Evolutionary conservation across 1,140 invertebrate species (phyloP).

Genomic region (Diabrotica virgifera): DNA sequence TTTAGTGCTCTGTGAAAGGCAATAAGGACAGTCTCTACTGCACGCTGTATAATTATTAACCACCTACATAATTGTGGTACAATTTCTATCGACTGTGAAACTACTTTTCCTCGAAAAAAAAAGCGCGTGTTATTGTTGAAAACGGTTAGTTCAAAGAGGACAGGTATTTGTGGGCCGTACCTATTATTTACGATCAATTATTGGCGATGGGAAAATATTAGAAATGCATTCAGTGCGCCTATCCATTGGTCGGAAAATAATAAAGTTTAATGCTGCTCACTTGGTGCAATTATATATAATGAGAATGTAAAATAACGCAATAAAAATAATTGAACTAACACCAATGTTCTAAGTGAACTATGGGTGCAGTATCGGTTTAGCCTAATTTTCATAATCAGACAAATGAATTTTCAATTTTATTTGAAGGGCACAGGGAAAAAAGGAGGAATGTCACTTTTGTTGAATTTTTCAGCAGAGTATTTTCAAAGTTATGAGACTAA

Average conservation of each 20-base stretch:
- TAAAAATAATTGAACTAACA: constrained; percentile 3
- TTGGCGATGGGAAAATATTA: constrained; percentile 2
- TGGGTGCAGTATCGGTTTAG: not conserved
- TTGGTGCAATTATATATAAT: constrained; percentile 1
- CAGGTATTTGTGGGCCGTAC: not conserved
- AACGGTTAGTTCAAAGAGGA: not conserved
- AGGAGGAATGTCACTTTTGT: too few relatives aligned
- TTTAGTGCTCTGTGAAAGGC: too few relatives aligned
- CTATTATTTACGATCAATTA: not conserved
- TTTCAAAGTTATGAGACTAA: too few relatives aligned
- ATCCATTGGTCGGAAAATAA: not conserved
- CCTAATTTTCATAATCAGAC: not conserved
- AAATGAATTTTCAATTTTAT: not conserved
- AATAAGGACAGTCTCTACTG: too few relatives aligned
- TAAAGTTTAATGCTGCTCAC: not conserved
- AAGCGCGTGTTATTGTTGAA: not conserved
- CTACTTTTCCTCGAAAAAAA: too few relatives aligned
- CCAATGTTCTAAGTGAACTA: not conserved
- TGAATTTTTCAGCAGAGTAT: too few relatives aligned
- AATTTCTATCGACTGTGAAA: too few relatives aligned
- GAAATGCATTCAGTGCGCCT: not conserved
- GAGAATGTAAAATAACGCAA: constrained; percentile 2
- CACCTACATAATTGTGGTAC: too few relatives aligned
- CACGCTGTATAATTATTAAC: too few relatives aligned
- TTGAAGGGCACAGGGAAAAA: too few relatives aligned